These are phyloP conservation scores for Aphis craccivora DNA, from an alignment of 1,140 invertebrate species.

Conservation along the genomic window DNA sequence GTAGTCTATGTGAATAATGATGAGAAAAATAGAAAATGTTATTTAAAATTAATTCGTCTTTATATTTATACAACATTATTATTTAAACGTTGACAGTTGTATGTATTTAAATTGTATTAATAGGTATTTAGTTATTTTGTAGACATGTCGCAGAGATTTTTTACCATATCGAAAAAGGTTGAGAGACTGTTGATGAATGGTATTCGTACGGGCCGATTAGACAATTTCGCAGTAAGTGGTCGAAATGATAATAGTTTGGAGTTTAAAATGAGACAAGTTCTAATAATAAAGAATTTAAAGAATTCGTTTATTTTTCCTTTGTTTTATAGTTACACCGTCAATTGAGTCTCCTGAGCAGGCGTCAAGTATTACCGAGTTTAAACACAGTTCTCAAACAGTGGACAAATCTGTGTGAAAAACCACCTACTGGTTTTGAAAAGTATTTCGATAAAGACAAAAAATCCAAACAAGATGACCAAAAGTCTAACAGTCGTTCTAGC, in stretches of 20 bases:
- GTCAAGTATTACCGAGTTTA: conserved; percentile 37
- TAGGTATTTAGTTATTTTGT: neutral
- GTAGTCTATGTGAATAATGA: neutral
- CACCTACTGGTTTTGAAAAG: conserved; percentile 92
- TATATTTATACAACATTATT: neutral
- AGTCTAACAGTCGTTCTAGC: neutral
- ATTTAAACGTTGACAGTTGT: neutral
- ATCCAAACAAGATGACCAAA: conserved; percentile 61
- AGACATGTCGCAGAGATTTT: conserved; percentile 64
- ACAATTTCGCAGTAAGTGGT: conserved; percentile 58
- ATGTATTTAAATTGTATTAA: neutral
- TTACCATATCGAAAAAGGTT: conserved; percentile 63
- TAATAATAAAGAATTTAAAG: neutral
- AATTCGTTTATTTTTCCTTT: neutral
- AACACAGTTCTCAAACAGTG: conserved; percentile 66
- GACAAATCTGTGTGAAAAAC: conserved; percentile 72
- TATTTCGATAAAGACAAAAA: conserved; percentile 76
- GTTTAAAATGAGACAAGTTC: neutral
- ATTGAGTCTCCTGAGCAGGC: conserved; percentile 36
- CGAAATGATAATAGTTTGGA: neutral
- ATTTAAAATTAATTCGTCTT: neutral
- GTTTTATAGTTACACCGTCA: conserved; percentile 20
- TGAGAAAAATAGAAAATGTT: neutral
- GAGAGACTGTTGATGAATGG: conserved; percentile 62
- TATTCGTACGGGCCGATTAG: conserved; percentile 58